Evolutionary conservation across 2,797 vertebrate species (phyloP).

Genomic region (Alosa sapidissima): DNA sequence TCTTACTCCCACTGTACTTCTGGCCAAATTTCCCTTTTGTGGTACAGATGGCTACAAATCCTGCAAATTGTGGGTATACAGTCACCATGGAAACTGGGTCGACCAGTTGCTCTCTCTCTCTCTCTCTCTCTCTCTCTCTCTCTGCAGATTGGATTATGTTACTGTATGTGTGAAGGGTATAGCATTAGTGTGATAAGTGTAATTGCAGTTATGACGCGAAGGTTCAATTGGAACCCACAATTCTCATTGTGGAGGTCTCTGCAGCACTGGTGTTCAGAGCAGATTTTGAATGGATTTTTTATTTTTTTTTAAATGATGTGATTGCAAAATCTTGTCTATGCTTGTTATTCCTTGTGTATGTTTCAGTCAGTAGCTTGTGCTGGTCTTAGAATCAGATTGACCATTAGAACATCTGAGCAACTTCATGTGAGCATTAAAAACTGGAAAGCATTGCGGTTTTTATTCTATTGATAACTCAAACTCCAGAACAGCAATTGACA

Average conservation of each 20-base stretch:
- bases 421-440: too few species aligned
- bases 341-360: background rate
- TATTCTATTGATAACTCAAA: too few species aligned
- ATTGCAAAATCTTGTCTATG: background rate
- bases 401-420: background rate
- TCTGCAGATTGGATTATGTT: constrained; percentile 14
- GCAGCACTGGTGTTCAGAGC: background rate
- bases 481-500: background rate
- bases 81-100: constrained; percentile 15
- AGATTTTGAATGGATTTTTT: background rate
- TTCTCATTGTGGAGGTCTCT: background rate
- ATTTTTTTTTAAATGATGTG: background rate
- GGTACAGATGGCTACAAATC: constrained; percentile 25
- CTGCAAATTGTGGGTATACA: constrained; percentile 25
- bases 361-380: background rate
- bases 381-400: background rate
- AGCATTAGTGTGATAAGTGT: constrained; percentile 20
- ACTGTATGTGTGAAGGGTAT: constrained; percentile 8
- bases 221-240: background rate
- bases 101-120: constrained; percentile 20
- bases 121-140: constrained; percentile 1
- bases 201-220: constrained; percentile 1
- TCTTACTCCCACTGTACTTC: constrained; percentile 17
- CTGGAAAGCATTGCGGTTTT: too few species aligned
- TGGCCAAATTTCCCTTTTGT: constrained; percentile 23